Conservation (phyloP, 1,140 invertebrate species). For the Drosophila sturtevanti region DNA sequence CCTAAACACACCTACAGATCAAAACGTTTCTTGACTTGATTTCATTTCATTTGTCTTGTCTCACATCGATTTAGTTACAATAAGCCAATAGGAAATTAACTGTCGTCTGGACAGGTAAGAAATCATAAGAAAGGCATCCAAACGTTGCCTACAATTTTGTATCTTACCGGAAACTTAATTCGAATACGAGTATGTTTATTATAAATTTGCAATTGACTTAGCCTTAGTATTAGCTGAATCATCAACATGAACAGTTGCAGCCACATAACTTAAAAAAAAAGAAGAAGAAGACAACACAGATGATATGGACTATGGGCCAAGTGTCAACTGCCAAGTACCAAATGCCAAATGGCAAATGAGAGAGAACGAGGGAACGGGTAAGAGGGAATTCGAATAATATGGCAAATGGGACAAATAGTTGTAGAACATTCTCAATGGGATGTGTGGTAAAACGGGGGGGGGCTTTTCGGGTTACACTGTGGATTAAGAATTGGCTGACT, state of each 20-base stretch:
- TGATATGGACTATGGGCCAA: slow-evolving; percentile 20
- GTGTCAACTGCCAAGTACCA: slow-evolving; percentile 43
- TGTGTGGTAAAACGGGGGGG: not conserved
- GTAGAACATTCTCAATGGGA: slow-evolving; percentile 40
- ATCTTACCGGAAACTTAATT: not conserved
- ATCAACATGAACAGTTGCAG: slow-evolving; percentile 6
- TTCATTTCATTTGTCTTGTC: slow-evolving; percentile 40
- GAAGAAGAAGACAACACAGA: not conserved
- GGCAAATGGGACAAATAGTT: slow-evolving; percentile 67
- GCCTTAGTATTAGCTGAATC: no score
- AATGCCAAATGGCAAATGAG: not conserved
- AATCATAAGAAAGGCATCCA: slow-evolving; percentile 12
- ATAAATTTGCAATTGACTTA: no score
- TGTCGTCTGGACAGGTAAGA: slow-evolving; percentile 63
- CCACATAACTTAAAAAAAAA: not conserved
- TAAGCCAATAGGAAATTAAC: slow-evolving; percentile 75
- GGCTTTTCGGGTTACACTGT: not conserved
- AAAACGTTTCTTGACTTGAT: not conserved
- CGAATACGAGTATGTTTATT: no score
- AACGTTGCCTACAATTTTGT: slow-evolving; percentile 20
- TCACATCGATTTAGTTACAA: slow-evolving; percentile 50
- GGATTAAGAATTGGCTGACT: slow-evolving; percentile 30
- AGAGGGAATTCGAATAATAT: slow-evolving; percentile 52
- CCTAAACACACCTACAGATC: not conserved
- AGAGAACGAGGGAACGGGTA: not conserved